Conservation (phyloP, 2,797 vertebrate genomes). For the Enteromius viviparus region DNA sequence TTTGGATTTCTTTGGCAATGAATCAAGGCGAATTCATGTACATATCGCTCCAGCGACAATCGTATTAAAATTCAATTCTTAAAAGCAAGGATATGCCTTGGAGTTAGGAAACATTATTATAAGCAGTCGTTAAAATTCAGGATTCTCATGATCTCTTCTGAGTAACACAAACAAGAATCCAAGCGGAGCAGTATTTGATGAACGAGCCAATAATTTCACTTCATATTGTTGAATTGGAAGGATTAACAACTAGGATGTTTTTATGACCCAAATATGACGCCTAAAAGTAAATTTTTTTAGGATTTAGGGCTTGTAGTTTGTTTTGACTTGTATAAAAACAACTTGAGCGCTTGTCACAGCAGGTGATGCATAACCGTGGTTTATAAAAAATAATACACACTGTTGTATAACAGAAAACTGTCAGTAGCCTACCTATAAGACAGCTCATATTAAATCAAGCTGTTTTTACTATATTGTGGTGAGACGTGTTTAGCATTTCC, state of each 20-base stretch:
- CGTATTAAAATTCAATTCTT: background rate
- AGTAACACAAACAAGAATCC: background rate
- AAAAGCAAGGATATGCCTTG: background rate
- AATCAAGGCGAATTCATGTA: constrained; percentile 8
- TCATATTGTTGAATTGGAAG: background rate
- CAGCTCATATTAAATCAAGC: background rate
- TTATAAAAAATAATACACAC: background rate
- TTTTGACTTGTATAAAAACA: background rate
- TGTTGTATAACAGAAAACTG: background rate
- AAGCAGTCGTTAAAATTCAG: background rate
- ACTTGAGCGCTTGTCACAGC: background rate
- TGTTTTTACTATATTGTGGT: background rate
- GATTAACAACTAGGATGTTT: background rate
- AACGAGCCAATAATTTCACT: background rate
- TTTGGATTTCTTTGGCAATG: constrained; percentile 14
- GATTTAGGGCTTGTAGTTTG: background rate
- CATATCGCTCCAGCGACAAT: constrained; percentile 3
- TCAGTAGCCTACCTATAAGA: background rate
- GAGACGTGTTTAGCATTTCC: background rate
- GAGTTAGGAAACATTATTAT: background rate
- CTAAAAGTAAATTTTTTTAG: background rate
- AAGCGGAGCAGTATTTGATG: background rate
- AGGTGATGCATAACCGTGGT: background rate
- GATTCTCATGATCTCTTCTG: background rate
- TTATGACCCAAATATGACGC: background rate